These are phyloP conservation scores for Idaea straminata DNA, from an alignment of 2,888 invertebrate species.

Conservation along the genomic window DNA sequence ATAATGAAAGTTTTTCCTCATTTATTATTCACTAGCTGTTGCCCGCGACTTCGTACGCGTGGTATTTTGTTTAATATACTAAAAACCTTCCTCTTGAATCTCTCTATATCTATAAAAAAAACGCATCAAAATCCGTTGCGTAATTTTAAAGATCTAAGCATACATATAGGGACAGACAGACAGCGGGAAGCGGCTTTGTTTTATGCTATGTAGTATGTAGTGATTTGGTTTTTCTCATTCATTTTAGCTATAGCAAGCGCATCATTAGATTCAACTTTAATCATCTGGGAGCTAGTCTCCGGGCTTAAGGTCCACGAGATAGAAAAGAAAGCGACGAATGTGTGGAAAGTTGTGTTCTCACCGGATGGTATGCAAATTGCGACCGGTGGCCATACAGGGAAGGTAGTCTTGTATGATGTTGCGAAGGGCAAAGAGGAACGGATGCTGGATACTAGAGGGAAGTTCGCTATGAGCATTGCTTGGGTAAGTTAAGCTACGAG, in stretches of 20 bases:
- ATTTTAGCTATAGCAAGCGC: conserved; percentile 89
- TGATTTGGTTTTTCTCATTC: neutral
- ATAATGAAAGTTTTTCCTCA: no score
- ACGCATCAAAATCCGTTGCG: no score
- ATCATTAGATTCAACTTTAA: conserved; percentile 93
- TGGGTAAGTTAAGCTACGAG: conserved; percentile 84
- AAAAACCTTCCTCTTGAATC: no score
- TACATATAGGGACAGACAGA: no score
- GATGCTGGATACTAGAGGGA: conserved; percentile 94
- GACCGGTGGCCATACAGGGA: conserved; percentile 94
- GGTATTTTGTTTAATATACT: no score
- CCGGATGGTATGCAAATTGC: conserved; percentile 93
- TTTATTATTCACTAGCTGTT: no score
- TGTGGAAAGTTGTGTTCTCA: conserved; percentile 97
- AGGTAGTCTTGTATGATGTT: conserved; percentile 92
- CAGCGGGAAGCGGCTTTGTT: no score
- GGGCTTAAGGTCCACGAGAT: conserved; percentile 91
- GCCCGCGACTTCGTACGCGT: no score
- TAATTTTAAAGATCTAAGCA: no score
- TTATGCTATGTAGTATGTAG: no score
- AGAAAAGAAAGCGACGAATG: conserved; percentile 91
- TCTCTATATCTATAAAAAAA: no score
- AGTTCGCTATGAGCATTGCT: conserved; percentile 94
- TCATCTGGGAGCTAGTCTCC: conserved; percentile 93
- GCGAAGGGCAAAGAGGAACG: conserved; percentile 90